Percentiles rank a stretch among this genome's conserved stretches.
phyloP scores from a whole-genome alignment of 2,888 invertebrate species.

The Erebia ligea region DNA sequence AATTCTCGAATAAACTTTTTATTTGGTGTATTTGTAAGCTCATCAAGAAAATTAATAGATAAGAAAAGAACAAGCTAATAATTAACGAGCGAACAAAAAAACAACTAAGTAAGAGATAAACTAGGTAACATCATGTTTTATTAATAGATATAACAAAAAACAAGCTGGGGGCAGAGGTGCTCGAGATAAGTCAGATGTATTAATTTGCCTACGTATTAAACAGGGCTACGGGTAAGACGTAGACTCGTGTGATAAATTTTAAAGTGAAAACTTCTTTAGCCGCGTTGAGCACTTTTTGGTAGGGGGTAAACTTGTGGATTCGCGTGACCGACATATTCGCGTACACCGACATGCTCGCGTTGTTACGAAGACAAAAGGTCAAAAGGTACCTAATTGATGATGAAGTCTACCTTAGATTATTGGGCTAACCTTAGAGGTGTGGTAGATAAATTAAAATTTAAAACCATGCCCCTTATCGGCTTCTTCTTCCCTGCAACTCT shows the following conservation, averaged over 20 bases:
- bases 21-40: neutral
- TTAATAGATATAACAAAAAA: constrained; percentile 51
- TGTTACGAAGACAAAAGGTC: too few relatives aligned
- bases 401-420: too few relatives aligned
- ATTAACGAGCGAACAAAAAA: constrained; percentile 12
- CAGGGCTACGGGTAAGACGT: neutral
- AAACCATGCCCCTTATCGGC: too few relatives aligned
- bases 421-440: too few relatives aligned
- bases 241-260: neutral
- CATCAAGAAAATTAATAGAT: neutral
- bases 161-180: constrained; percentile 58
- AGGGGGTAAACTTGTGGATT: too few relatives aligned
- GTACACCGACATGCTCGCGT: too few relatives aligned
- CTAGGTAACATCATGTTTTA: constrained; percentile 30
- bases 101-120: constrained; percentile 14
- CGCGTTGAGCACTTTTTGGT: too few relatives aligned
- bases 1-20: neutral
- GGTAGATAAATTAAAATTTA: too few relatives aligned
- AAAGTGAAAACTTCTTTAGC: too few relatives aligned
- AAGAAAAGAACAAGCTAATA: neutral
- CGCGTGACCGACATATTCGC: too few relatives aligned
- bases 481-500: too few relatives aligned
- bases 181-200: constrained; percentile 51
- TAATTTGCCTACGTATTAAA: neutral
- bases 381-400: too few relatives aligned